These are phyloP conservation scores for Eptesicus fuscus DNA, from an alignment of 2,113 vertebrate species.

Conservation along the genomic window DNA sequence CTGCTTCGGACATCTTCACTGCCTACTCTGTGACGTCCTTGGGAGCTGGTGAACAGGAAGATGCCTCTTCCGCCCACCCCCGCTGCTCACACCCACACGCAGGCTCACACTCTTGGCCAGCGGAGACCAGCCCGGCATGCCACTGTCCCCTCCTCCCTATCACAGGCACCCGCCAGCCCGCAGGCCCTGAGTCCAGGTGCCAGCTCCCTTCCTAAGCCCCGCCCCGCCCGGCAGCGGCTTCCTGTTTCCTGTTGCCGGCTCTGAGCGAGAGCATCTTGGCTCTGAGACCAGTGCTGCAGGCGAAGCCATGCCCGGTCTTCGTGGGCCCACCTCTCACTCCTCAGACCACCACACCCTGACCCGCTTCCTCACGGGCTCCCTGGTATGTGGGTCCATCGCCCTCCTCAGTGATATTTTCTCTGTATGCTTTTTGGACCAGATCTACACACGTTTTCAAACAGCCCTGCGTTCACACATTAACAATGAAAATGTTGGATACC, in stretches of 20 bases:
- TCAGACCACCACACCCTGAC: not conserved
- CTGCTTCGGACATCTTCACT: not conserved
- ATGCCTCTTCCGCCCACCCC: not conserved
- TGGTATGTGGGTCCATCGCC: not conserved
- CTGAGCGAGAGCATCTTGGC: constrained; percentile 17
- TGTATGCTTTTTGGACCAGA: not conserved
- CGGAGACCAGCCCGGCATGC: not conserved
- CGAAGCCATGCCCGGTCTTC: fast-evolving
- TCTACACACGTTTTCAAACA: not conserved
- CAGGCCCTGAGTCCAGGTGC: constrained; percentile 47
- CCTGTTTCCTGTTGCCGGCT: constrained; percentile 64
- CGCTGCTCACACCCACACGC: not conserved
- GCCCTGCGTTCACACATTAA: not conserved
- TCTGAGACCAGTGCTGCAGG: not conserved
- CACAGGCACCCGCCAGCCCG: constrained; percentile 14
- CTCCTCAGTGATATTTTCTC: not conserved
- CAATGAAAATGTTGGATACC: not conserved
- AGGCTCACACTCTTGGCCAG: not conserved
- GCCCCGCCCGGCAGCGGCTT: constrained; percentile 41
- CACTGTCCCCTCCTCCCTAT: not conserved
- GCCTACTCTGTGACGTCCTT: not conserved
- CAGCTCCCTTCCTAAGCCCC: constrained; percentile 51
- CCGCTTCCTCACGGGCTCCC: not conserved
- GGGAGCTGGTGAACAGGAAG: not conserved
- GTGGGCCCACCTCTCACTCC: not conserved